Evolutionary conservation across 2,113 vertebrate genomes (phyloP).

Genomic region (Lepisosteus oculatus): DNA sequence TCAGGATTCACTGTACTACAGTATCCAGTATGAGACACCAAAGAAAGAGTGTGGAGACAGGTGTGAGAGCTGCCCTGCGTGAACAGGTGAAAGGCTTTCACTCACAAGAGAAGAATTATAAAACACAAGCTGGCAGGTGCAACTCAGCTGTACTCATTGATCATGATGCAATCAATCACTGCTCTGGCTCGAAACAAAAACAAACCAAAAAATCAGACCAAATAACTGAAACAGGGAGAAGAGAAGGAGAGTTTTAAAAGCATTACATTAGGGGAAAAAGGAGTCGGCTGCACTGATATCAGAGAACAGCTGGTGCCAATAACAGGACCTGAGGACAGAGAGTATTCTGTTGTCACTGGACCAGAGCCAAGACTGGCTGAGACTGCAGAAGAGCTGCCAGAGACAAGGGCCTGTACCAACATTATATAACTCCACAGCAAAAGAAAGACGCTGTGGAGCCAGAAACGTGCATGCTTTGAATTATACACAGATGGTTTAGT

Average conservation of each 20-base stretch:
- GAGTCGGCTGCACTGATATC: slow-evolving; percentile 67
- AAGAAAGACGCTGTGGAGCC: slow-evolving; percentile 7
- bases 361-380: slow-evolving; percentile 45
- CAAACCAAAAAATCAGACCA: too few species aligned
- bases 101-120: too few species aligned
- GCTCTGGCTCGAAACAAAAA: too few species aligned
- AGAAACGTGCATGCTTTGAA: slow-evolving; percentile 3
- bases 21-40: too few species aligned
- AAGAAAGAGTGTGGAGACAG: too few species aligned
- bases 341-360: slow-evolving; percentile 69
- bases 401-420: slow-evolving; percentile 38
- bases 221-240: not conserved
- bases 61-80: too few species aligned
- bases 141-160: too few species aligned
- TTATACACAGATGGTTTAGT: slow-evolving; percentile 4
- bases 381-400: slow-evolving; percentile 49
- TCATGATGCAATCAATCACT: too few species aligned
- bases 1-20: too few species aligned
- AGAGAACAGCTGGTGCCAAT: slow-evolving; percentile 68
- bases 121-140: too few species aligned
- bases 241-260: slow-evolving; percentile 12
- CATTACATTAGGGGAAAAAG: slow-evolving; percentile 55
- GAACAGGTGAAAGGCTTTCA: too few species aligned
- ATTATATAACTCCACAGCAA: slow-evolving; percentile 1
- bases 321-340: slow-evolving; percentile 62